Evolutionary conservation across 2,797 vertebrate species (phyloP).

Genomic region (Denticeps clupeoides): DNA sequence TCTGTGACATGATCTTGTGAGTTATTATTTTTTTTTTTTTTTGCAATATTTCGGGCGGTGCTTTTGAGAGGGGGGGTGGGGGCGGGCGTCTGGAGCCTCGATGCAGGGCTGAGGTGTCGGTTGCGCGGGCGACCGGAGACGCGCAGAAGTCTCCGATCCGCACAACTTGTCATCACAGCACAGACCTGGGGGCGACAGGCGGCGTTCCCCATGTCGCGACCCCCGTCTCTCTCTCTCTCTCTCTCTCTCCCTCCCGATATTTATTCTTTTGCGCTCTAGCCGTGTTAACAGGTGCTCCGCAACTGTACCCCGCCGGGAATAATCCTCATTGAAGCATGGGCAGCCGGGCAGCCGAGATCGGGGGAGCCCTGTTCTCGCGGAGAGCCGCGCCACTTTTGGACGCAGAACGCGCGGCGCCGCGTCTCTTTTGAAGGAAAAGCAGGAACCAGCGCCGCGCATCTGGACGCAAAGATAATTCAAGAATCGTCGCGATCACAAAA

Average conservation of each 20-base stretch:
- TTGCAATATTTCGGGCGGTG: slow-evolving; percentile 11
- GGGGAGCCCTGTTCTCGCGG: slow-evolving; percentile 48
- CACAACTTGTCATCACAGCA: neutral
- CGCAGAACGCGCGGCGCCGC: slow-evolving; percentile 3
- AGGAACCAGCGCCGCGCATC: neutral
- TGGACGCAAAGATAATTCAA: slow-evolving; percentile 1
- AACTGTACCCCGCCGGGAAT: no score
- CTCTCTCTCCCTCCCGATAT: neutral
- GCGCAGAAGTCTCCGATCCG: neutral
- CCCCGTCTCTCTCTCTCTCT: neutral
- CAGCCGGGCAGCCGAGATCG: no score
- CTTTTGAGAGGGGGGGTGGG: slow-evolving; percentile 6
- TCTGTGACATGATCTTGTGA: neutral
- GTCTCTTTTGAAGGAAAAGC: neutral
- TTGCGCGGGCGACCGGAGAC: no score
- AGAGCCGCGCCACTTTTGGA: slow-evolving; percentile 18
- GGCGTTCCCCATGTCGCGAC: slow-evolving; percentile 6
- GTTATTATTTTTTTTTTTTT: no score
- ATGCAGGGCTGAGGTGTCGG: slow-evolving; percentile 18
- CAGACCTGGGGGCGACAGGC: slow-evolving; percentile 19
- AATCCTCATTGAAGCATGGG: no score
- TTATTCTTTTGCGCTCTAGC: slow-evolving; percentile 4
- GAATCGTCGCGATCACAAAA: no score
- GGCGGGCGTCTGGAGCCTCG: slow-evolving; percentile 8
- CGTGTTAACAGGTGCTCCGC: slow-evolving; percentile 38